phyloP scores from a whole-genome alignment of 2,888 invertebrate species.

The Xestia rhomboidea region DNA sequence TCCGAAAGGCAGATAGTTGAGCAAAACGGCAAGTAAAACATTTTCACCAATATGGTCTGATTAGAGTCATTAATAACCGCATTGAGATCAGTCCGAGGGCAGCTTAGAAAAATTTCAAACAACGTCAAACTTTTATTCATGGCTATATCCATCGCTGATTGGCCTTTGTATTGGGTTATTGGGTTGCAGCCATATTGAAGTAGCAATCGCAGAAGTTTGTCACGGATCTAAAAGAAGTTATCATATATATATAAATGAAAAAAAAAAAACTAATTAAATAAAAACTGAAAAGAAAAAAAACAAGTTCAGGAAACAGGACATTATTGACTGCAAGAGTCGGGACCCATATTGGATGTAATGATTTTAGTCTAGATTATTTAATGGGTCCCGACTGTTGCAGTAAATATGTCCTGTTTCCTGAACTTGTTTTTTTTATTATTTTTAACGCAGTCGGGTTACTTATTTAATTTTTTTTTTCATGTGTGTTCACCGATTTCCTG shows the following conservation, averaged over 20 bases:
- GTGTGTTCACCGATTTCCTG: no score
- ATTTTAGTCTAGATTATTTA: no score
- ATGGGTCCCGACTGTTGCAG: no score
- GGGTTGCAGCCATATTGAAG: constrained; percentile 79
- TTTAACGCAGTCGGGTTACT: no score
- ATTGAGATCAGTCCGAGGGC: constrained; percentile 78
- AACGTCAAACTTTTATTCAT: constrained; percentile 74
- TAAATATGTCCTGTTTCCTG: no score
- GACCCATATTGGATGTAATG: no score
- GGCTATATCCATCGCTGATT: constrained; percentile 78
- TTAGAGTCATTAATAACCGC: constrained; percentile 78
- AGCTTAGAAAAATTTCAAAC: constrained; percentile 79
- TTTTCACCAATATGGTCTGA: constrained; percentile 81
- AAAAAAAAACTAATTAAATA: no score
- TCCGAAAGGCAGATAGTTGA: constrained; percentile 71
- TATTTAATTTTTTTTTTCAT: no score
- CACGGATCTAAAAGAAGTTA: constrained; percentile 72
- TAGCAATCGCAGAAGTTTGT: constrained; percentile 76
- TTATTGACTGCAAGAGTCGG: no score
- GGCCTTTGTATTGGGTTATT: constrained; percentile 75
- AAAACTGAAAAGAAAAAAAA: no score
- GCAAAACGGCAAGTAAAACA: constrained; percentile 78
- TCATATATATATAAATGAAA: background rate
- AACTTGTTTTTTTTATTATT: no score
- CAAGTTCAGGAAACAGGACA: no score